Conservation (phyloP, 2,113 vertebrate species). For the Chaetura pelagica region DNA sequence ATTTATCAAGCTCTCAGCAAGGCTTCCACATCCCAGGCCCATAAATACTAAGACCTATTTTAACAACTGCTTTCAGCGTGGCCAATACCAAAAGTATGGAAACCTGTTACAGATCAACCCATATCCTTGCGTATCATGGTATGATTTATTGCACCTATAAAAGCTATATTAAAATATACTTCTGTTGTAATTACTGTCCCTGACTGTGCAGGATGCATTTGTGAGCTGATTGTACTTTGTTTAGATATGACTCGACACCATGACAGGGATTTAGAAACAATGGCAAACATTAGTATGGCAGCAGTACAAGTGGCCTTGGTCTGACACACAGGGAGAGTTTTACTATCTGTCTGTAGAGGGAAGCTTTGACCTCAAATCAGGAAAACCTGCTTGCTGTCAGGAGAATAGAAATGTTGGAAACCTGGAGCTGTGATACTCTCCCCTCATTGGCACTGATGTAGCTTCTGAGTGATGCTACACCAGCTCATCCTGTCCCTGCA, state of each 20-base stretch:
- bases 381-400: neutral
- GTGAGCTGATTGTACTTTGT: conserved; percentile 32
- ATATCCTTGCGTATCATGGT: rapidly evolving
- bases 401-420: neutral
- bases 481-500: neutral
- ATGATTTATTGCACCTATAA: conserved; percentile 35
- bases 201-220: neutral
- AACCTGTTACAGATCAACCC: conserved; percentile 28
- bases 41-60: conserved; percentile 65
- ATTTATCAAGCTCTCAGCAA: conserved; percentile 65
- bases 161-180: conserved; percentile 6
- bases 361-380: neutral
- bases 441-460: neutral
- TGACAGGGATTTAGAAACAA: neutral
- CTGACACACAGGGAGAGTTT: neutral
- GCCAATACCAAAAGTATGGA: neutral
- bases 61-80: conserved; percentile 14
- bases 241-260: neutral
- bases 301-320: neutral
- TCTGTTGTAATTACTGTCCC: conserved; percentile 4
- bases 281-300: neutral
- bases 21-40: conserved; percentile 45
- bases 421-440: neutral
- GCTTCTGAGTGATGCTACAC: neutral
- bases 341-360: neutral